phyloP scores from a whole-genome alignment of 2,888 invertebrate genomes.

The Nyleta sp. region DNA sequence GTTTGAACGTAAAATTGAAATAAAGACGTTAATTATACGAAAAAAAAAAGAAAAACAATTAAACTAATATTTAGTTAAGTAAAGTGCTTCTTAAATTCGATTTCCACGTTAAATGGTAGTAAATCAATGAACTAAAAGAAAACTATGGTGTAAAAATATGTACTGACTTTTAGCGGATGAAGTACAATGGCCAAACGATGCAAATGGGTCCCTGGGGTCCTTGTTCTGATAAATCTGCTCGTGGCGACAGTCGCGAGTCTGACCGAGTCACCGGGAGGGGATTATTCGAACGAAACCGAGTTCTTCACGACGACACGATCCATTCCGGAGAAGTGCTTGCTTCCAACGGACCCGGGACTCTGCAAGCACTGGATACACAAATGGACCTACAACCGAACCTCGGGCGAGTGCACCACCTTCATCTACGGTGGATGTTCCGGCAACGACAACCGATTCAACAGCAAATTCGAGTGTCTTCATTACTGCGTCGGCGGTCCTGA shows the following conservation, averaged over 20 bases:
- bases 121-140: too few relatives aligned
- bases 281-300: constrained; percentile 69
- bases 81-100: too few relatives aligned
- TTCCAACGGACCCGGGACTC: constrained; percentile 83
- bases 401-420: constrained; percentile 85
- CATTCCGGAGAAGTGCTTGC: constrained; percentile 82
- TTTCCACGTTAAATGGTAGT: too few relatives aligned
- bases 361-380: constrained; percentile 87
- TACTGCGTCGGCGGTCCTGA: constrained; percentile 85
- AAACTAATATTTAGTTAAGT: too few relatives aligned
- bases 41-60: too few relatives aligned
- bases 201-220: constrained; percentile 76
- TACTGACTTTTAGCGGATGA: constrained; percentile 22
- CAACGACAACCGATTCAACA: constrained; percentile 88
- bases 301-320: constrained; percentile 71
- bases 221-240: constrained; percentile 71
- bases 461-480: constrained; percentile 86
- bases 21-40: too few relatives aligned
- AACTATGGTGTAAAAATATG: too few relatives aligned
- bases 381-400: constrained; percentile 86
- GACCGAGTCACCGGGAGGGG: constrained; percentile 72
- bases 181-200: constrained; percentile 74
- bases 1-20: too few relatives aligned
- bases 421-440: constrained; percentile 88
- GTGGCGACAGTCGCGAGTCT: constrained; percentile 66